A percentile compares a stretch with the other conserved stretches of the same genome.
Conservation (phyloP, 2,797 vertebrate genomes). For the Potorous gilbertii region DNA sequence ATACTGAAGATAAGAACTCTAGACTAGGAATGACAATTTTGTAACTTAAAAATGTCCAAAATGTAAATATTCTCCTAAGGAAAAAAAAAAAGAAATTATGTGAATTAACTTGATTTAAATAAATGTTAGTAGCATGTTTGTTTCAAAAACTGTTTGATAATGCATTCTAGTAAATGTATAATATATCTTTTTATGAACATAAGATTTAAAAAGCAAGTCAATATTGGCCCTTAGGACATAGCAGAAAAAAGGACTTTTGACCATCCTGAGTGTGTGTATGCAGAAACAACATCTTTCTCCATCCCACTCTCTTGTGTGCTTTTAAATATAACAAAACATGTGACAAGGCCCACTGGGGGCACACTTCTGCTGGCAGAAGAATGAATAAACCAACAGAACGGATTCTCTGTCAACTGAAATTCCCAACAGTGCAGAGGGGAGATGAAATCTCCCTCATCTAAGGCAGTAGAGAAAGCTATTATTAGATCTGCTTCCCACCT, state of each 20-base stretch:
- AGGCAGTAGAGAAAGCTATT: not conserved
- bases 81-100: slow-evolving; percentile 21
- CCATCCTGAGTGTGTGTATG: not conserved
- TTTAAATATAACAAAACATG: slow-evolving; percentile 10
- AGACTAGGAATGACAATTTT: not conserved
- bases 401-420: not conserved
- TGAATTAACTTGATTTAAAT: slow-evolving; percentile 31
- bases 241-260: not conserved
- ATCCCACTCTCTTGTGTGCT: not conserved
- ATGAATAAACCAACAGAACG: not conserved
- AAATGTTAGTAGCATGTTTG: slow-evolving; percentile 16
- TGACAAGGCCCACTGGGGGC: not conserved
- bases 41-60: not conserved
- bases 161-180: not conserved
- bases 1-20: slow-evolving; percentile 19
- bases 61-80: not conserved
- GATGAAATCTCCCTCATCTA: not conserved
- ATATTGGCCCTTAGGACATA: not conserved
- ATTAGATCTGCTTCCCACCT: not conserved
- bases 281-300: slow-evolving; percentile 4
- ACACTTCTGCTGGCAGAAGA: not conserved
- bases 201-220: slow-evolving; percentile 20
- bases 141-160: slow-evolving; percentile 34
- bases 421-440: not conserved
- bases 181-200: not conserved